These are phyloP conservation scores for Chironex yamaguchii DNA, from an alignment of 30 jellyfish, hydroid and myxozoan genomes.

Conservation along the genomic window DNA sequence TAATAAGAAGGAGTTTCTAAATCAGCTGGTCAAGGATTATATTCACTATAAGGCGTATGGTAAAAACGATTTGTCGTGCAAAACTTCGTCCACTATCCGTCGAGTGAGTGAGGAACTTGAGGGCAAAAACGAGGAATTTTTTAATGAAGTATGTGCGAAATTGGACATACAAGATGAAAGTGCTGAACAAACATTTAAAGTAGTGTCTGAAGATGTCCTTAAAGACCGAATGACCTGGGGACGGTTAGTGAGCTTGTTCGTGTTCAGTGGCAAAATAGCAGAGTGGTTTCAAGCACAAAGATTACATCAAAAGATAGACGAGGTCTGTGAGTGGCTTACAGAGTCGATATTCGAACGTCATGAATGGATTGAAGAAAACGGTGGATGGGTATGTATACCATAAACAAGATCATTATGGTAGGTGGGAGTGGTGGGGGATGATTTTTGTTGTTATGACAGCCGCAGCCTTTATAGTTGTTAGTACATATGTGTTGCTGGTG, in stretches of 20 bases:
- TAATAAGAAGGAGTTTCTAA: background rate
- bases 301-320: constrained; percentile 24
- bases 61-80: background rate
- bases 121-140: constrained; percentile 13
- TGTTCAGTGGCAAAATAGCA: constrained; percentile 63
- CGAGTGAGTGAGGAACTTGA: constrained; percentile 41
- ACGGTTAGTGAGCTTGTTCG: constrained; percentile 43
- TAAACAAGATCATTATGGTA: too few relatives aligned
- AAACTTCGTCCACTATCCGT: constrained; percentile 14
- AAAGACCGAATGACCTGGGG: constrained; percentile 48
- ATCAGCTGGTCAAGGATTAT: background rate
- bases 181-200: constrained; percentile 16
- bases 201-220: constrained; percentile 32
- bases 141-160: constrained; percentile 41
- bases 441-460: too few relatives aligned
- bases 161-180: constrained; percentile 5
- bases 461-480: too few relatives aligned
- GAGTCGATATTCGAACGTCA: constrained; percentile 27
- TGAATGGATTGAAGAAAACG: constrained; percentile 55
- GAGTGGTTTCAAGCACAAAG: constrained; percentile 62
- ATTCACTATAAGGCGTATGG: background rate
- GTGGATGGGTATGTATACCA: constrained; percentile 72
- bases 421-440: too few relatives aligned
- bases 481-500: too few relatives aligned
- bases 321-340: constrained; percentile 58